Evolutionary conservation across 2,888 invertebrate genomes (phyloP), one percentile per base, ranked within the genome.

Genomic region (Athalia circularis): DNA sequence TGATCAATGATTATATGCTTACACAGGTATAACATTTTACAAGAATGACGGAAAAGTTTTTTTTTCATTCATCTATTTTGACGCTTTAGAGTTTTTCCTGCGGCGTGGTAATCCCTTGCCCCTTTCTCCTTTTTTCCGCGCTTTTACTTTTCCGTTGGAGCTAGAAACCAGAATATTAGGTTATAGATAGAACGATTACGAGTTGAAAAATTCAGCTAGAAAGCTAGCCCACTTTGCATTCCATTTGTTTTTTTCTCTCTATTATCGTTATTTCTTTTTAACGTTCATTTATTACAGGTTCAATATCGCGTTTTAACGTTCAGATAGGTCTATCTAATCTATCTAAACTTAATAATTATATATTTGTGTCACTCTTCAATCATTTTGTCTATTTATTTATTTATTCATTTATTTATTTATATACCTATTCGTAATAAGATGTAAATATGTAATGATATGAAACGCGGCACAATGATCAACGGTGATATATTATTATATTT

Each of bases 381-480:
- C 13, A 72, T 65, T 15, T 65, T 29, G 45, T n/a, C 9, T 4
- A 3, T 29, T 61, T 61, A 62, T 11, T 47, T 62, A 52, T 29
- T 50, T 50, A 13, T 65, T 7, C 15, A 45, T 45, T 57, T 59
- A 7, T 45, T 57, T 59, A 7, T 45, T 72, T 13, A 45, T 15
- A 13, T 43, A 8, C 47, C 8, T 47, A 29, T 29, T 59, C 57
- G 9, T 68, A 29, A 29, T 29, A 43, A 47, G 68, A 72, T 72
- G 75, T 75, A 75, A 62, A 61, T 77, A 83, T 80, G 79, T 84
- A 83, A 85, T 87, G 87, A 88, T 88, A 88, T 88, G 88, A 83
- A 86, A 86, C 85, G 84, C 85, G 85, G 83, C 84, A 85, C 84
- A 83, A 84, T 87, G 84, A 85, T 86, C 83, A 83, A 83, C 86